phyloP scores from a whole-genome alignment of 2,113 vertebrate genomes.

The Hassar affinis region DNA sequence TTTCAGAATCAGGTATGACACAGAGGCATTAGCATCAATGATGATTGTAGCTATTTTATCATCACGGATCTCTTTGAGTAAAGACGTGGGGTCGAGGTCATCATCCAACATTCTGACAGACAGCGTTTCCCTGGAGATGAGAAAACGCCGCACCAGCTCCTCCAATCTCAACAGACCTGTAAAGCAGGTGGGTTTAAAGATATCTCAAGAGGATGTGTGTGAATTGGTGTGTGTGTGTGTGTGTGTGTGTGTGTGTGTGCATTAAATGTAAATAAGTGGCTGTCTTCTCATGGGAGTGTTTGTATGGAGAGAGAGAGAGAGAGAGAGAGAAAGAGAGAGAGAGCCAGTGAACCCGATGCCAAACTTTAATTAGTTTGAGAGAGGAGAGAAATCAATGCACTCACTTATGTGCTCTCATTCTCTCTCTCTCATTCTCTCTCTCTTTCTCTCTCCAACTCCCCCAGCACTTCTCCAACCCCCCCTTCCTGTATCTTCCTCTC shows the following conservation, averaged over 20 bases:
- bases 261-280: slow-evolving; percentile 55
- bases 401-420: slow-evolving; percentile 40
- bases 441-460: slow-evolving; percentile 7
- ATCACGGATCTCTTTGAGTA: slow-evolving; percentile 88
- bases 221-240: too few relatives aligned
- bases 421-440: slow-evolving; percentile 9
- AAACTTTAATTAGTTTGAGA: slow-evolving; percentile 57
- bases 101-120: slow-evolving; percentile 86
- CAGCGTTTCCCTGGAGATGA: slow-evolving; percentile 87
- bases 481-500: not conserved
- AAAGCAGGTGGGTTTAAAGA: slow-evolving; percentile 23
- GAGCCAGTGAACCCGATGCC: slow-evolving; percentile 51
- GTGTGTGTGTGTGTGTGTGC: slow-evolving; percentile 20
- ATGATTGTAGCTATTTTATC: slow-evolving; percentile 90
- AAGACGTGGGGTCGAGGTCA: slow-evolving; percentile 80
- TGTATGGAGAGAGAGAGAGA: slow-evolving; percentile 26
- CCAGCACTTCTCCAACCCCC: slow-evolving; percentile 9
- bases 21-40: slow-evolving; percentile 85
- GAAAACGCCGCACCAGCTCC: slow-evolving; percentile 83
- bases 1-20: slow-evolving; percentile 84
- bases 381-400: slow-evolving; percentile 54
- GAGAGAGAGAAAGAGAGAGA: not conserved
- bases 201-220: not conserved
- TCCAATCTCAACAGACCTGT: slow-evolving; percentile 85
- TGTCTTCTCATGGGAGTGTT: slow-evolving; percentile 43